These are phyloP conservation scores for Melanotaenia boesemani DNA, from an alignment of 2,797 vertebrate species.

Conservation along the genomic window DNA sequence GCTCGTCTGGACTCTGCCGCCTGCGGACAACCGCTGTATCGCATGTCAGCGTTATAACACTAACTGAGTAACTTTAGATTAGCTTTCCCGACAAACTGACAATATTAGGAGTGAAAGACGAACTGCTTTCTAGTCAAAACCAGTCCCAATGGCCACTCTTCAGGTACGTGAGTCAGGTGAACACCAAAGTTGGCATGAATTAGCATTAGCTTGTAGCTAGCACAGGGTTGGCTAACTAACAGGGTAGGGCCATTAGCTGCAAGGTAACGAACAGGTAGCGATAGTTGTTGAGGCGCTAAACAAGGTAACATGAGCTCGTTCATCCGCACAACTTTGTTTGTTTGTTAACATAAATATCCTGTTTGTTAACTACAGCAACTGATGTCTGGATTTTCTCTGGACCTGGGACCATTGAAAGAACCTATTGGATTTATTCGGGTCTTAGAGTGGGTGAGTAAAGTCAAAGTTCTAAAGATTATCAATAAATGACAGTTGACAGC, in stretches of 20 bases:
- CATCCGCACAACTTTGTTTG: not conserved
- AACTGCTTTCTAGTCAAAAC: not conserved
- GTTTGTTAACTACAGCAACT: constrained; percentile 64
- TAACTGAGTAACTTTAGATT: constrained; percentile 18
- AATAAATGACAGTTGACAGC: not conserved
- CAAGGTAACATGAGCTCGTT: not conserved
- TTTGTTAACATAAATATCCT: not conserved
- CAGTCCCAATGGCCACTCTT: constrained; percentile 59
- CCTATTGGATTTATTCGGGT: constrained; percentile 85
- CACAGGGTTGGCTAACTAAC: constrained; percentile 51
- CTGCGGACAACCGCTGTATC: constrained; percentile 12
- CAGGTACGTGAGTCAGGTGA: constrained; percentile 57
- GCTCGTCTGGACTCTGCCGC: not conserved
- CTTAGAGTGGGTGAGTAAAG: constrained; percentile 81
- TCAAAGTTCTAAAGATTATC: not conserved
- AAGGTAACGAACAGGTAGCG: constrained; percentile 57
- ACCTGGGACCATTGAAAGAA: constrained; percentile 83
- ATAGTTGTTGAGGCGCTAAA: not conserved
- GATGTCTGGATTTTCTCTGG: constrained; percentile 75
- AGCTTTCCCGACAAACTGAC: not conserved
- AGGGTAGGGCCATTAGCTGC: constrained; percentile 59
- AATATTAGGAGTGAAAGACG: not conserved
- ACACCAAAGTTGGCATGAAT: not conserved
- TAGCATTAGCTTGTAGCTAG: constrained; percentile 62
- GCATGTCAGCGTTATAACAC: not conserved